Evolutionary conservation across 2,797 vertebrate species (phyloP).

Genomic region (Malacoctenus gilli): DNA sequence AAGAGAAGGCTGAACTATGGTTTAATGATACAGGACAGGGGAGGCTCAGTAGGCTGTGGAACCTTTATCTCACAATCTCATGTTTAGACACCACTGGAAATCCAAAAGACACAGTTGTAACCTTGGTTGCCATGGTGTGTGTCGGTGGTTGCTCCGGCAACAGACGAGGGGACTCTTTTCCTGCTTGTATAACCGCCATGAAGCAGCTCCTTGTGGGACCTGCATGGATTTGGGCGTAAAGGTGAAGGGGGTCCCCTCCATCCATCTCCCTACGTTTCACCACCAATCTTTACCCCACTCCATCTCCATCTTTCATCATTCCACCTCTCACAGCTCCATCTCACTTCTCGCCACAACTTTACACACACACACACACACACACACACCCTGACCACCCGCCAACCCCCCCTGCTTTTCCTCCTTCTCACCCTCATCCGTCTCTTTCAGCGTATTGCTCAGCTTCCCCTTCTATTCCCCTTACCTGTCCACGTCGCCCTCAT

Average conservation of each 20-base stretch:
- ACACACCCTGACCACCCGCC: no score
- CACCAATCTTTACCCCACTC: conserved; percentile 39
- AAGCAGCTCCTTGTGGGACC: conserved; percentile 42
- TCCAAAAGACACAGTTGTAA: conserved; percentile 47
- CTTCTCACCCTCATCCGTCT: conserved; percentile 45
- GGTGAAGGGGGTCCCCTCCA: conserved; percentile 37
- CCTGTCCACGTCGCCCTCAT: conserved; percentile 43
- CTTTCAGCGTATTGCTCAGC: conserved; percentile 29
- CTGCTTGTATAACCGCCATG: conserved; percentile 47
- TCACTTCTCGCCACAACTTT: conserved; percentile 55
- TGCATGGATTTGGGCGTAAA: conserved; percentile 44
- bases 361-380: no score
- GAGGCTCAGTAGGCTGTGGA: neutral
- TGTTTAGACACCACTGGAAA: conserved; percentile 20
- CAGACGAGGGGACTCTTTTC: conserved; percentile 57
- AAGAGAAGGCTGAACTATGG: neutral
- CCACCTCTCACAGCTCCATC: conserved; percentile 50
- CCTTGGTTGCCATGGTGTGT: conserved; percentile 68
- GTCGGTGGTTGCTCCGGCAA: conserved; percentile 67
- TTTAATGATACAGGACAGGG: neutral
- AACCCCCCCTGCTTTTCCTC: conserved; percentile 27
- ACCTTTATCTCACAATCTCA: conserved; percentile 24
- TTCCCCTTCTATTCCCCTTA: conserved; percentile 32
- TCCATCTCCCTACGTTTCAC: conserved; percentile 45
- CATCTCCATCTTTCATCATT: conserved; percentile 62